Evolutionary conservation across 2,888 invertebrate genomes (phyloP).

Genomic region (Chorisops tibialis): DNA sequence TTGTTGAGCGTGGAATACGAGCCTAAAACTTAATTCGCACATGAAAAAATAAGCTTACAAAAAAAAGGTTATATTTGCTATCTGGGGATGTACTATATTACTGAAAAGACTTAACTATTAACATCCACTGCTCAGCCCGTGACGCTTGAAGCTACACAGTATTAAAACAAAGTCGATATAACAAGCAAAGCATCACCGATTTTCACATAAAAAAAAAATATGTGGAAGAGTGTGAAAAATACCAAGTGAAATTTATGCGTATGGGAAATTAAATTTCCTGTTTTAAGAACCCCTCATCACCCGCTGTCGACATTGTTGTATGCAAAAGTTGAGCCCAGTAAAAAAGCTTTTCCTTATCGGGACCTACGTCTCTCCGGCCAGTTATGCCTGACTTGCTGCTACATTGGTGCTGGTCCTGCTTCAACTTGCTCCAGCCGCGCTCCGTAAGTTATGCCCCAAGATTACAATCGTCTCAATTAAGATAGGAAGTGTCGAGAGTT

Average conservation of each 20-base stretch:
- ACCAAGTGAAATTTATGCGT: slow-evolving; percentile 37
- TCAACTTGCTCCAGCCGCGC: neutral
- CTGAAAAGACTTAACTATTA: too few relatives aligned
- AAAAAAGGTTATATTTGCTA: neutral
- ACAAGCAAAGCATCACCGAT: too few relatives aligned
- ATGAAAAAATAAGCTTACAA: neutral
- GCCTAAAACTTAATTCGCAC: too few relatives aligned
- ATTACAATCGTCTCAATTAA: slow-evolving; percentile 28
- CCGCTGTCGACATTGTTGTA: neutral
- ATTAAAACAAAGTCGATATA: too few relatives aligned
- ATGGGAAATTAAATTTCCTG: slow-evolving; percentile 40
- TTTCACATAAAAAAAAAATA: too few relatives aligned
- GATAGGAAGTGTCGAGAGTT: slow-evolving; percentile 28
- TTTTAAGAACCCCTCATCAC: slow-evolving; percentile 21
- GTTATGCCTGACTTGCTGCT: neutral
- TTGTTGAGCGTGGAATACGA: too few relatives aligned
- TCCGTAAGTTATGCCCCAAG: slow-evolving; percentile 23
- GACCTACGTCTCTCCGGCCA: neutral
- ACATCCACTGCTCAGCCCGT: too few relatives aligned
- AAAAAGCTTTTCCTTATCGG: slow-evolving; percentile 18
- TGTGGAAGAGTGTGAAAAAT: slow-evolving; percentile 10
- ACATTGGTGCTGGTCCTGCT: slow-evolving; percentile 1
- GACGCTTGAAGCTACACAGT: too few relatives aligned
- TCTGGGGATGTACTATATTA: too few relatives aligned
- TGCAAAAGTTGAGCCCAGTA: neutral